Evolutionary conservation across 1,140 invertebrate species (phyloP), one percentile per base, ranked within the genome.

Genomic region (Polyergus mexicanus): DNA sequence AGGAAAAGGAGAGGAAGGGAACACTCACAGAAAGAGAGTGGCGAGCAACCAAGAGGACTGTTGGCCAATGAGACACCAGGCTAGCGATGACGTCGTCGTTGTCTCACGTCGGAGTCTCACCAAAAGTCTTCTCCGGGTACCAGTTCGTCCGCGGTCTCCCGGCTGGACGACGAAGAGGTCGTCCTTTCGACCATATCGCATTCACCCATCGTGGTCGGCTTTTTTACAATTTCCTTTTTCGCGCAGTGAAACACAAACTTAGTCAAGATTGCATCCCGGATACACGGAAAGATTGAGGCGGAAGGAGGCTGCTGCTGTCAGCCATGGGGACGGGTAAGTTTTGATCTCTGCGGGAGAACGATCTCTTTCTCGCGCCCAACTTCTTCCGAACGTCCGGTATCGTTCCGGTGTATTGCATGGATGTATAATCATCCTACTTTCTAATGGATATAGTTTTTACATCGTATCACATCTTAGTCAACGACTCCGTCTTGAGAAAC

Each of bases 281-380:
- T 92, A 92, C 86, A 68, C 86, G 86, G 75, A 88, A 88, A 89
- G 89, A 92, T 93, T 88, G 91, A 89, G 90, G 91, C 91, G 93
- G 92, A 94, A 93, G 92, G 91, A 91, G 93, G 93, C 91, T 92
- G 93, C 90, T 92, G 90, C 88, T 88, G 88, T 91, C 93, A 92
- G 94, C 93, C 93, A 95, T 94, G 93, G 94, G 93, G 90, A 94
- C 94, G 93, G 94, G 94, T 94, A 94, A 95, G 94, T 94, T 77
- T 84, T 32, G 41, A 44, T 86, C 41, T 74, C 62, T 66, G 69
- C 47, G 65, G 28, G 25, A 51, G 47, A 60, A 86, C 62, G 22
- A 25, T 86, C 60, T 63, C 69, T 22, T 71, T 58, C 62, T 13
- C 16, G 75, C 28, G 75, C 54, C 11, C 56, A 65, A 56, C 56